These are phyloP conservation scores for Drosophila mulleri DNA, from an alignment of 2,888 invertebrate species.

Conservation along the genomic window DNA sequence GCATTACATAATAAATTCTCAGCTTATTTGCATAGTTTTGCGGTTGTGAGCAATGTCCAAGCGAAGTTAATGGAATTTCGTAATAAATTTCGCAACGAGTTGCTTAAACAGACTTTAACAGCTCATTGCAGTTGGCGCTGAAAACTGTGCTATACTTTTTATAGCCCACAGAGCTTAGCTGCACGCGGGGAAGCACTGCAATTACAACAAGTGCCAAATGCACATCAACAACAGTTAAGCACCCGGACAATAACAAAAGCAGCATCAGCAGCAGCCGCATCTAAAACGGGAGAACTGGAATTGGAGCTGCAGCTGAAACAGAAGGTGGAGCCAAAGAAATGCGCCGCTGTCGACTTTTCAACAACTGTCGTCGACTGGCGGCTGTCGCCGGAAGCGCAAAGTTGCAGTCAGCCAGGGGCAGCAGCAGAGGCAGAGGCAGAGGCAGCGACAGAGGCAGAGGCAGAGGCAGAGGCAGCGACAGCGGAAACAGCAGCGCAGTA, in stretches of 20 bases:
- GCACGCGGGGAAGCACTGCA: conserved; percentile 39
- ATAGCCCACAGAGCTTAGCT: conserved; percentile 6
- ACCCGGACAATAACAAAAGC: conserved; percentile 22
- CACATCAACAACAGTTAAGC: conserved; percentile 74
- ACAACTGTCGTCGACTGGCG: conserved; percentile 79
- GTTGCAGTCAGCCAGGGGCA: conserved; percentile 49
- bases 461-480: conserved; percentile 46
- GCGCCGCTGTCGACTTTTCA: conserved; percentile 66
- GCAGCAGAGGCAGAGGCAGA: conserved; percentile 35
- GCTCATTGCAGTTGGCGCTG: conserved; percentile 57
- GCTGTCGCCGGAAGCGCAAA: conserved; percentile 80
- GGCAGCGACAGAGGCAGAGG: conserved; percentile 27
- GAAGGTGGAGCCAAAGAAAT: conserved; percentile 39
- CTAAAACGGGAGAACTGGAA: background rate
- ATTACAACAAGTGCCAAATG: conserved; percentile 81
- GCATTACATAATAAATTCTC: conserved; percentile 78
- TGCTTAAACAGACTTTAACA: conserved; percentile 67
- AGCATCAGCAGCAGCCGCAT: background rate
- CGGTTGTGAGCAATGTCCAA: conserved; percentile 73
- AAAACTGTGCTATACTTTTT: conserved; percentile 48
- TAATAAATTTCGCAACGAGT: conserved; percentile 75
- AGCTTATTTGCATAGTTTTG: conserved; percentile 82
- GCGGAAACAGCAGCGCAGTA: conserved; percentile 77
- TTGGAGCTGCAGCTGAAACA: background rate
- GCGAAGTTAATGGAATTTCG: conserved; percentile 77